phyloP scores from a whole-genome alignment of 1,140 invertebrate species.

The Tyrophagus putrescentiae region DNA sequence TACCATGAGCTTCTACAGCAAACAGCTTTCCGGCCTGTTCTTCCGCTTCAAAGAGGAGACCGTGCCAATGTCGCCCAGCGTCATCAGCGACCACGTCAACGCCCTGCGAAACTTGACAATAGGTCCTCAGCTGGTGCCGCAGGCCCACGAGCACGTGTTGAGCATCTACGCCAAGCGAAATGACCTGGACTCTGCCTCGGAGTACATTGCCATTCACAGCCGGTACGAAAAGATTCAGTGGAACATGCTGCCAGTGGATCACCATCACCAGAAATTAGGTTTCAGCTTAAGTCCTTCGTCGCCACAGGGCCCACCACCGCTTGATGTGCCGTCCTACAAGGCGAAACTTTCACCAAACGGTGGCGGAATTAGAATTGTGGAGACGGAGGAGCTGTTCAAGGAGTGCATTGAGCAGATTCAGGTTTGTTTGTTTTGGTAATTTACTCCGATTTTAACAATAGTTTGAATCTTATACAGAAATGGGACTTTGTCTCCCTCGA shows the following conservation, averaged over 20 bases:
- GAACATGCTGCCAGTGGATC: too few species aligned
- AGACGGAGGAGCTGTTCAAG: not conserved
- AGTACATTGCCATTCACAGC: not conserved
- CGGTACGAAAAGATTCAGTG: not conserved
- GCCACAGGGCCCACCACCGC: too few species aligned
- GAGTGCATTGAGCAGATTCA: not conserved
- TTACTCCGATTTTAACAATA: not conserved
- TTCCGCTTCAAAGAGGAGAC: not conserved
- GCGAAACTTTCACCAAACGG: not conserved
- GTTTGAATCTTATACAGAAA: not conserved
- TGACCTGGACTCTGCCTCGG: not conserved
- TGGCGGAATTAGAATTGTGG: not conserved
- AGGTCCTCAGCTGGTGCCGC: not conserved
- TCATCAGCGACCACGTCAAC: not conserved
- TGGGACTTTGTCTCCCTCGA: not conserved
- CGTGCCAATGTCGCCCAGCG: not conserved
- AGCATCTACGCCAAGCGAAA: not conserved
- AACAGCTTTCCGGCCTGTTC: slow-evolving; percentile 1
- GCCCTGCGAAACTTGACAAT: not conserved
- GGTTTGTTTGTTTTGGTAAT: not conserved
- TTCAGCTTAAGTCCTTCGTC: too few species aligned
- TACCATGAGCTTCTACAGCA: not conserved
- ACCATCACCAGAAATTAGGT: too few species aligned
- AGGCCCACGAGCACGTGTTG: not conserved
- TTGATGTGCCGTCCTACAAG: too few species aligned